These are phyloP conservation scores for Hystrix brachyura DNA, from an alignment of 2,113 vertebrate genomes.

Conservation along the genomic window DNA sequence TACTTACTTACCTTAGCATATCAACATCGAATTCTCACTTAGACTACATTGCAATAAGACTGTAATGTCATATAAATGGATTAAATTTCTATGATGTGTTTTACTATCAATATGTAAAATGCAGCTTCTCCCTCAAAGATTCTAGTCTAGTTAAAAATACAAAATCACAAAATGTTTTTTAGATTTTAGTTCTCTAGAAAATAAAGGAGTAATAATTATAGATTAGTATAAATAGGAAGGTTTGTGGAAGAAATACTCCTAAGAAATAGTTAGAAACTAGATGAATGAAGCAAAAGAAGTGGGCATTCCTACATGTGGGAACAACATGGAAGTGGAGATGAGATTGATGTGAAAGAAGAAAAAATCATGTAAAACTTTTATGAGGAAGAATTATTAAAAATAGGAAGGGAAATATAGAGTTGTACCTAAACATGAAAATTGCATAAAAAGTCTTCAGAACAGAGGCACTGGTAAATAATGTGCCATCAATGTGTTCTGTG, in stretches of 20 bases:
- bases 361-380: neutral
- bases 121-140: neutral
- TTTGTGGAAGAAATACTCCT: neutral
- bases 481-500: neutral
- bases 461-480: neutral
- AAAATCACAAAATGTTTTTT: neutral
- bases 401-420: neutral
- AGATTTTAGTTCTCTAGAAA: neutral
- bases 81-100: neutral
- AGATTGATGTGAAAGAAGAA: neutral
- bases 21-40: conserved; percentile 13
- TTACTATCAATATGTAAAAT: conserved; percentile 10
- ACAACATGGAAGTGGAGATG: neutral
- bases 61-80: neutral
- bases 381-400: conserved; percentile 19
- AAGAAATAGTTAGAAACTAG: conserved; percentile 9
- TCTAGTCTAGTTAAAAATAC: neutral
- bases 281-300: neutral
- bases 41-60: neutral
- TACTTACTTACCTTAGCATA: neutral
- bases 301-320: neutral
- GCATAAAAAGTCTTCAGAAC: neutral
- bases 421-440: neutral
- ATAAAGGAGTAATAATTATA: neutral
- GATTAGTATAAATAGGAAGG: neutral